Evolutionary conservation across 2,113 vertebrate genomes (phyloP), one percentile per base, ranked within the genome.

Genomic region (Delphinapterus leucas): DNA sequence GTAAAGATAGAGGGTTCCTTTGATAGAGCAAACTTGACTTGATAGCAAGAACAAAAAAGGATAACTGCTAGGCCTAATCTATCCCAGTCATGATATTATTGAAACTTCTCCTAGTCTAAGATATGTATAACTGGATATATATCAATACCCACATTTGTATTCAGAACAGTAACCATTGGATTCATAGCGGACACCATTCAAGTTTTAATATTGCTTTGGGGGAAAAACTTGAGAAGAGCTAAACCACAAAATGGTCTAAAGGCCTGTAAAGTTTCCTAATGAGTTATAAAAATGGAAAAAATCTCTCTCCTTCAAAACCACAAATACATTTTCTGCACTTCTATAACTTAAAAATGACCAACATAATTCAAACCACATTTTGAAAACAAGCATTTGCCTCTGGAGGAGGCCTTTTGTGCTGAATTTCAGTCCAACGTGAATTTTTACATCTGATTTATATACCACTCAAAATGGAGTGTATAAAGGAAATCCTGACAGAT

Each of bases 391-490:
- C 93, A 84, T 95, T 98, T 97, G 18, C 70, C 95, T 97, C 95
- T 97, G 95, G 61, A 53, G 90, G 0, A 96, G 96, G 82, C 91
- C 97, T 97, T 98, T 68, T 82, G 94, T 96, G 26, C 36, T 73
- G 92, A 98, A 92, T 98, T 93, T 97, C 81, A 97, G 97, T 96
- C 63, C 41, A 96, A 96, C 20, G n/a, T 85, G 96, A 96, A 96
- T 95, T 98, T 97, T 97, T 97, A 97, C 33, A 97, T 97, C 93
- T 92, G 61, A 97, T 98, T 98, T 98, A 95, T 98, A 17, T 94
- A 26, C 33, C 97, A 98, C 97, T 97, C 76, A 98, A 91, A 97
- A 97, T 63, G 92, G 95, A 98, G 97, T 97, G 79, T 87, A 96
- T 97, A 97, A 81, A 98, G 97, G 97, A 86, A 79, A 95, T 97